Percentiles rank a stretch among this genome's conserved stretches.
Conservation (phyloP, 2,113 vertebrate genomes). For the Protobothrops flavoviridis region DNA sequence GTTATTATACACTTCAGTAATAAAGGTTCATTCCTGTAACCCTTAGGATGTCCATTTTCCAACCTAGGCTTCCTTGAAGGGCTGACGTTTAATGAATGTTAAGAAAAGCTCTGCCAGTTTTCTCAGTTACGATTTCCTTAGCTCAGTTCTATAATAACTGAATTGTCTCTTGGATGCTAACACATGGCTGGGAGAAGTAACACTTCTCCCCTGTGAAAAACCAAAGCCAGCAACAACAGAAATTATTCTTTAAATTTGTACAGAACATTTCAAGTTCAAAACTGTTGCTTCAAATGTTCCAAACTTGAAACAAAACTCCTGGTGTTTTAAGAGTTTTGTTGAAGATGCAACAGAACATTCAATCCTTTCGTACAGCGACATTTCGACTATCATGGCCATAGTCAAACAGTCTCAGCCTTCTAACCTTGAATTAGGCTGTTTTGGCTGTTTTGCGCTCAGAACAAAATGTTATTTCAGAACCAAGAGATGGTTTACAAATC, state of each 20-base stretch:
- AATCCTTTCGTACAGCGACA: not conserved
- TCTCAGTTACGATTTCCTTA: not conserved
- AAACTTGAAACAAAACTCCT: not conserved
- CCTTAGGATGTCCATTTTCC: not conserved
- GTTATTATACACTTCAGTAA: not conserved
- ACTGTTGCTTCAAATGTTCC: not conserved
- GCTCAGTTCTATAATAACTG: not conserved
- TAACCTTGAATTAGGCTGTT: not conserved
- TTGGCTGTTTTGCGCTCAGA: not conserved
- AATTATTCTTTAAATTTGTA: not conserved
- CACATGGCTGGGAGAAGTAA: not conserved
- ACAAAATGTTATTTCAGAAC: not conserved
- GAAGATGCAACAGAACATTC: not conserved
- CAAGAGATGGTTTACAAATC: not conserved
- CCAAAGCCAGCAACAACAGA: not conserved
- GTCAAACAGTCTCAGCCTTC: not conserved
- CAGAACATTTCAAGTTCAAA: not conserved
- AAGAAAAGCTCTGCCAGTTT: not conserved
- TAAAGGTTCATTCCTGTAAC: not conserved
- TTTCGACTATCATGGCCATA: not conserved
- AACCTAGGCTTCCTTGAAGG: not conserved
- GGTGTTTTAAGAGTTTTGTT: not conserved
- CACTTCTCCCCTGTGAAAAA: not conserved
- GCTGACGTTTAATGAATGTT: not conserved
- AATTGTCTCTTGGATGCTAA: not conserved